Base-by-base conservation (phyloP, 2,888 invertebrate genomes). In the Anthrax anthrax region DNA sequence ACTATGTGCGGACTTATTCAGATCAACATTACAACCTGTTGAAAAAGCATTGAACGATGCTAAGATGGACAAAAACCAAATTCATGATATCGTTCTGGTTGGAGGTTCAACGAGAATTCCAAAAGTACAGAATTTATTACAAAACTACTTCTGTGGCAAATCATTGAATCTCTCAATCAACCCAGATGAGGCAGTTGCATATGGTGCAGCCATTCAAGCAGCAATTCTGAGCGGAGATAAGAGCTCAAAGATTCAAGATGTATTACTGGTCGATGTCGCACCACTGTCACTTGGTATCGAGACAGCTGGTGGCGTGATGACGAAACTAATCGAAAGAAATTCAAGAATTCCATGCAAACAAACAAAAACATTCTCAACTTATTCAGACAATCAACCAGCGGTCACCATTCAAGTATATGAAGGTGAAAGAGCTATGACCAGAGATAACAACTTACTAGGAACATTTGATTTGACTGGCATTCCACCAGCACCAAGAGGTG, bases 391-490 rank as follows among this genome's bases (percentile, higher is more conserved):
- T 66, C 85, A 85, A 63, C 74, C 80, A 1, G 80, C 75, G 1
- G 81, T 82, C 39, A 76, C 75, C 27, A 77, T 82, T 54, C 77
- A 80, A 62, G 80, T 80, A 29, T 78, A 73, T 61, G 80, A 84
- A 60, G 83, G 83, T 36, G 82, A 83, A 65, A 69, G 84, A 36
- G 84, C 88, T 42, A 87, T 90, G 88, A 89, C 89, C 55, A 87
- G 84, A 61, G 89, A 90, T 65, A 91, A 91, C 73, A 86, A 94
- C 68, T 72, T 89, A 41, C 76, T 95, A 47, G 94, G 94, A 47
- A 92, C 89, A 67, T 95, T 95, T 69, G 92, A 94, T 64, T 75
- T 95, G 42, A 84, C 85, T 18, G 92, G 91, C 37, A 94, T 94
- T 60, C 91, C 92, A 2, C 92, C 92, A 10, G 85, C 84, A 64